phyloP scores from a whole-genome alignment of 2,888 invertebrate genomes.

The Mylabris sibirica region DNA sequence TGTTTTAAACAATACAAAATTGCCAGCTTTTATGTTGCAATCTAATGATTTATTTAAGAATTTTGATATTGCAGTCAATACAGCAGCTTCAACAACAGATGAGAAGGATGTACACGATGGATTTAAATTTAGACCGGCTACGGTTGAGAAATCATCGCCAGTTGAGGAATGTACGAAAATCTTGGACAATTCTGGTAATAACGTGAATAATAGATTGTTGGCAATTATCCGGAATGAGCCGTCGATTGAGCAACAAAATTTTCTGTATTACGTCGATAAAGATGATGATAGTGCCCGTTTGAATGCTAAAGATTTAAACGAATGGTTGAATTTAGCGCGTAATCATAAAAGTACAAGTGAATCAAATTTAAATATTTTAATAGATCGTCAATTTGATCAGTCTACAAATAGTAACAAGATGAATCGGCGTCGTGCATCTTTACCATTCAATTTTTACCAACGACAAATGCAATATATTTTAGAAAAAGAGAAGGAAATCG shows the following conservation, averaged over 20 bases:
- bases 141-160: constrained; percentile 51
- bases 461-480: constrained; percentile 72
- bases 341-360: constrained; percentile 54
- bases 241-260: constrained; percentile 26
- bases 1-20: constrained; percentile 34
- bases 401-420: constrained; percentile 25
- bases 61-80: constrained; percentile 40
- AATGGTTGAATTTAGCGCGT: constrained; percentile 64
- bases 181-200: neutral
- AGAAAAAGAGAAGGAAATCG: constrained; percentile 73
- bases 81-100: neutral
- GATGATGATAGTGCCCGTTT: constrained; percentile 47
- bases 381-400: constrained; percentile 34
- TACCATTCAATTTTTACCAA: constrained; percentile 72
- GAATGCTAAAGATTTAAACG: constrained; percentile 59
- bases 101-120: constrained; percentile 74
- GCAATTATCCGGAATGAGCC: constrained; percentile 67
- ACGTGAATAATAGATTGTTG: constrained; percentile 65
- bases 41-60: constrained; percentile 19
- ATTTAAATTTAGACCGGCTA: constrained; percentile 68
- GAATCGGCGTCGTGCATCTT: constrained; percentile 65
- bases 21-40: constrained; percentile 35
- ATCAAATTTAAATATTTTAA: constrained; percentile 41
- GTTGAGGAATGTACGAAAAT: neutral
- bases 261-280: constrained; percentile 35